Conservation (phyloP, 2,113 vertebrate genomes). For the Cricetomys ansorgei region DNA sequence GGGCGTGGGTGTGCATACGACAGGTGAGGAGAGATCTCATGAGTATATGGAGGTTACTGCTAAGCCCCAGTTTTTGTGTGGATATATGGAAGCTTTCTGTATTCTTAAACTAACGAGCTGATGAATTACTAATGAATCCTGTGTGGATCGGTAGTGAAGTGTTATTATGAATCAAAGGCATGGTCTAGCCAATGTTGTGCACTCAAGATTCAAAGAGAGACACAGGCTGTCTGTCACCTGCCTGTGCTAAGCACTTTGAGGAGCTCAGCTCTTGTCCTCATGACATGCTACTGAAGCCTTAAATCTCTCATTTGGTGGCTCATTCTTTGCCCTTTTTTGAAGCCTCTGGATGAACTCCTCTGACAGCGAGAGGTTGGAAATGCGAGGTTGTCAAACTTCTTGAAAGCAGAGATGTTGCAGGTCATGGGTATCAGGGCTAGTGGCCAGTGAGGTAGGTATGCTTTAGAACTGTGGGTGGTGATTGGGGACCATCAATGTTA, state of each 20-base stretch:
- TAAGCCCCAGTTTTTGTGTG: background rate
- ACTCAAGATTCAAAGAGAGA: background rate
- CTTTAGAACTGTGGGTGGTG: background rate
- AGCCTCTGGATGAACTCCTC: background rate
- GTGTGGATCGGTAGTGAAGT: background rate
- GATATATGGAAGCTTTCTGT: background rate
- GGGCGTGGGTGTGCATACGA: background rate
- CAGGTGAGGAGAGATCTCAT: no score
- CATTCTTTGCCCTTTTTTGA: background rate
- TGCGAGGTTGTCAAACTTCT: background rate
- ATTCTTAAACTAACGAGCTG: background rate
- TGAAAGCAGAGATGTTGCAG: background rate
- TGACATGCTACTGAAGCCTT: background rate
- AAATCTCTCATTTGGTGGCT: background rate
- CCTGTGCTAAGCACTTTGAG: background rate
- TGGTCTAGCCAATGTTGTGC: no score
- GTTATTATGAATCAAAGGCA: background rate
- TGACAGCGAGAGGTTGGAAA: background rate
- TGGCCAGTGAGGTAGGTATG: background rate
- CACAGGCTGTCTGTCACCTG: background rate
- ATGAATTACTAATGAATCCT: background rate
- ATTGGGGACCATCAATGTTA: background rate
- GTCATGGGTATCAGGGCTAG: background rate
- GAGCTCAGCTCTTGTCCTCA: background rate
- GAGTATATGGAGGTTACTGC: background rate